Conservation (phyloP, 2,888 invertebrate species). For the Dicyrtomina minuta region DNA sequence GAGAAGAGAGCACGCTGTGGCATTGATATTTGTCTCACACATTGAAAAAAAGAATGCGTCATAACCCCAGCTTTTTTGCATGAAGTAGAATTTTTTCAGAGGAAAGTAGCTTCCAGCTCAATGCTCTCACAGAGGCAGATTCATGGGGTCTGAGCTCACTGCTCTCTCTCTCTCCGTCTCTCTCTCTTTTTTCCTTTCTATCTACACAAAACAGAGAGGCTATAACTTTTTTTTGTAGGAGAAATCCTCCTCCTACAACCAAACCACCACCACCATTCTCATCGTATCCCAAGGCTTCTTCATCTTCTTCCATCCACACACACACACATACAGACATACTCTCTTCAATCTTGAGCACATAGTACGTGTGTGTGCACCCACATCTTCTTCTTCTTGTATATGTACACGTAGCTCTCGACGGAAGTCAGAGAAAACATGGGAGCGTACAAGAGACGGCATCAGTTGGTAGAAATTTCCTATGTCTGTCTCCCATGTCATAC, state of each 20-base stretch:
- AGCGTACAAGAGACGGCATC: not conserved
- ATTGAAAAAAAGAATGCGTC: slow-evolving; percentile 37
- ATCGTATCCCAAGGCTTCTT: slow-evolving; percentile 4
- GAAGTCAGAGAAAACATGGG: not conserved
- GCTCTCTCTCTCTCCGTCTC: too few relatives aligned
- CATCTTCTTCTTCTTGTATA: not conserved
- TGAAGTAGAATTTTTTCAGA: slow-evolving; percentile 34
- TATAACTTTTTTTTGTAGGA: slow-evolving; percentile 37
- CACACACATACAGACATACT: too few relatives aligned
- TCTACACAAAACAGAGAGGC: slow-evolving; percentile 40
- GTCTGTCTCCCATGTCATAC: too few relatives aligned
- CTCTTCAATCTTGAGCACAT: too few relatives aligned
- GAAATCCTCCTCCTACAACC: slow-evolving; percentile 24
- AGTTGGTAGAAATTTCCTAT: too few relatives aligned
- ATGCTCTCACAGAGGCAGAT: slow-evolving; percentile 42
- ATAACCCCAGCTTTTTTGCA: slow-evolving; percentile 37
- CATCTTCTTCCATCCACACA: not conserved
- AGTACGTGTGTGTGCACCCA: too few relatives aligned
- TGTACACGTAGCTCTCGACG: not conserved
- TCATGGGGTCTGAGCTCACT: slow-evolving; percentile 33
- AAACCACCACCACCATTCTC: slow-evolving; percentile 19
- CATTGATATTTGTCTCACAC: slow-evolving; percentile 40
- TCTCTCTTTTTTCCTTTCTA: slow-evolving; percentile 25
- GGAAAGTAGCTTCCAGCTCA: slow-evolving; percentile 44
- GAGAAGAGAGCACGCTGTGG: slow-evolving; percentile 35